phyloP scores from a whole-genome alignment of 2,888 invertebrate genomes.

The Meliscaeva auricollis region DNA sequence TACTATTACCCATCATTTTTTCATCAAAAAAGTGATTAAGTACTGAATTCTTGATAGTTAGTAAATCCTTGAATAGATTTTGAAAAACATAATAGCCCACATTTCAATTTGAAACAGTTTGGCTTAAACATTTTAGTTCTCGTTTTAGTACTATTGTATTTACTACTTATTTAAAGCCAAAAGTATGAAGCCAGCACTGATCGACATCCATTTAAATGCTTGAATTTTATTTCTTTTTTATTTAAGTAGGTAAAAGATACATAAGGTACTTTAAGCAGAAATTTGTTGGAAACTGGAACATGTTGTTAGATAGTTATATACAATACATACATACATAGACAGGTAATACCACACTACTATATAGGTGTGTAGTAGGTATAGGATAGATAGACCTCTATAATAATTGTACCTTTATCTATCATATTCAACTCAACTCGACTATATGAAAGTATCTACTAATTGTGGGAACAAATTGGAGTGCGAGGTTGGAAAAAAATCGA shows the following conservation, averaged over 20 bases:
- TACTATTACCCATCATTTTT: no score
- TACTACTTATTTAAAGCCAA: no score
- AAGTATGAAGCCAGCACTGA: slow-evolving; percentile 12
- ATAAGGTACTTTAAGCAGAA: slow-evolving; percentile 30
- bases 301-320: background rate
- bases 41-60: no score
- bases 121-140: no score
- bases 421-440: background rate
- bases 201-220: slow-evolving; percentile 18
- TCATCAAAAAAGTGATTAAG: no score
- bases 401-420: background rate
- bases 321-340: background rate
- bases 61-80: no score
- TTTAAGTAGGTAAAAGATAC: slow-evolving; percentile 15
- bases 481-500: slow-evolving; percentile 16
- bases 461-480: slow-evolving; percentile 27
- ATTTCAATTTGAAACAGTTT: no score
- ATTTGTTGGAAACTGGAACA: slow-evolving; percentile 31
- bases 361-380: no score
- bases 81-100: no score
- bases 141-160: no score
- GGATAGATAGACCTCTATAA: background rate
- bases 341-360: background rate
- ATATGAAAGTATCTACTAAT: slow-evolving; percentile 4
- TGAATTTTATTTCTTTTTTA: background rate